Base-by-base conservation (phyloP, 2,888 invertebrate species). In the Rhagophthalmus giganteus region DNA sequence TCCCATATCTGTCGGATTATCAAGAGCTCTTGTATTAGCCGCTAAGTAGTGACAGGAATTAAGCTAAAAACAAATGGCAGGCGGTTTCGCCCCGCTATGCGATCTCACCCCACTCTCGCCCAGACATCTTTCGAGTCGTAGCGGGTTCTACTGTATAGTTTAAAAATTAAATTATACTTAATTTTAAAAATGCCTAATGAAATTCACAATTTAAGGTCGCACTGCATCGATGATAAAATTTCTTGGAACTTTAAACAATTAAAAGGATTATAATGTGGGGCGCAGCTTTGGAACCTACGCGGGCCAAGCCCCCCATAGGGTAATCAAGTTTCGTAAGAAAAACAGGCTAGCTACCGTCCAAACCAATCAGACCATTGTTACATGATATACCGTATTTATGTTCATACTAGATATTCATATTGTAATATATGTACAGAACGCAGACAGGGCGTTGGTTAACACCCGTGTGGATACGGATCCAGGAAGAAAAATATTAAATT, bases 261-360 rank as follows among this genome's bases (percentile, higher is more conserved):
- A 45, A 35, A 45, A 45, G 35, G 34, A 38, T 45, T 47, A 47
- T 38, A 34, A 42, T 33, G 40, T 20, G 46, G 20, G 51, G 51
- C 45, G 51, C 40, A 51, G 45, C 51, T 24, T 27, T 28, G 28
- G 20, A 20, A 27, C 51, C 51, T 38, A 46, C 51, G 38, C 45
- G 16, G 12, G 28, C 35, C 41, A 7, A 34, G 27, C 34, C 38
- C 27, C n/a, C 28, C 20, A 11, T 31, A 40, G 38, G 39, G 33
- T 30, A 26, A 13, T 13, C 7, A 27, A n/a, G 27, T 51, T 46
- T 39, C 38, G 51, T 35, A 51, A 51, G 15, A 34, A 42, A n/a
- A 9, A 24, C 12, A 20, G 10, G 13, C 15, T 11, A 35, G 24
- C 25, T 35, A 27, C 25, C 24, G 25, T 16, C 12, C 34, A 24